phyloP scores from a whole-genome alignment of 2,113 vertebrate species.

The Vimba vimba region DNA sequence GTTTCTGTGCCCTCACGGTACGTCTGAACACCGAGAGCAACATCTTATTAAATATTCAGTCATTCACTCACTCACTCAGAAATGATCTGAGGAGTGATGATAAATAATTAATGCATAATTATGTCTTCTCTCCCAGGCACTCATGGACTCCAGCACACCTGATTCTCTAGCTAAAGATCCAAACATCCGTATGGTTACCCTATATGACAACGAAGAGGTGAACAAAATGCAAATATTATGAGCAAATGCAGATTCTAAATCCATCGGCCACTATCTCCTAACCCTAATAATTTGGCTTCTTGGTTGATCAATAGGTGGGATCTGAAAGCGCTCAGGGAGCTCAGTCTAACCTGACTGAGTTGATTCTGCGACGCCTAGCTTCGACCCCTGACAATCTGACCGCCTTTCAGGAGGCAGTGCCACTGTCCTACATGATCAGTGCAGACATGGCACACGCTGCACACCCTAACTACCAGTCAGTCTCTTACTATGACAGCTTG shows the following conservation, averaged over 20 bases:
- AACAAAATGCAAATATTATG: constrained; percentile 6
- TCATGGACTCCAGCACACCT: constrained; percentile 82
- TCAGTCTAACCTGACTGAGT: constrained; percentile 89
- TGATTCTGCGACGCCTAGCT: constrained; percentile 89
- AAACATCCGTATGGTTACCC: constrained; percentile 87
- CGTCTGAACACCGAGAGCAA: constrained; percentile 32
- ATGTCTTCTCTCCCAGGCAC: constrained; percentile 74
- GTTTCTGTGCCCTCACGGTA: constrained; percentile 96
- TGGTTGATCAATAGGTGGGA: constrained; percentile 81
- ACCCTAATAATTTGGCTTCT: background rate
- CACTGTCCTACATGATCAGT: constrained; percentile 96
- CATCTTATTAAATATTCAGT: constrained; percentile 36
- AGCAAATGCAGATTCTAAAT: background rate
- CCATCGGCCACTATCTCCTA: background rate
- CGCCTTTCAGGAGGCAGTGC: constrained; percentile 90
- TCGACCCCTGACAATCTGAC: constrained; percentile 79
- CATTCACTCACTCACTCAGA: constrained; percentile 20
- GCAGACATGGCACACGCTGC: constrained; percentile 96
- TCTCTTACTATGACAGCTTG: constrained; percentile 53
- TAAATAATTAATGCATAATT: constrained; percentile 29
- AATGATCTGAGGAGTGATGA: constrained; percentile 10
- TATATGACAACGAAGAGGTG: constrained; percentile 98
- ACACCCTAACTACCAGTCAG: constrained; percentile 96
- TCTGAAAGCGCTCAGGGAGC: constrained; percentile 94
- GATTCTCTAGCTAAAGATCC: constrained; percentile 82